A percentile compares a stretch with the other conserved stretches of the same genome.
Evolutionary conservation across 1,140 invertebrate species (phyloP).

Genomic region (Lepidurus packardi): DNA sequence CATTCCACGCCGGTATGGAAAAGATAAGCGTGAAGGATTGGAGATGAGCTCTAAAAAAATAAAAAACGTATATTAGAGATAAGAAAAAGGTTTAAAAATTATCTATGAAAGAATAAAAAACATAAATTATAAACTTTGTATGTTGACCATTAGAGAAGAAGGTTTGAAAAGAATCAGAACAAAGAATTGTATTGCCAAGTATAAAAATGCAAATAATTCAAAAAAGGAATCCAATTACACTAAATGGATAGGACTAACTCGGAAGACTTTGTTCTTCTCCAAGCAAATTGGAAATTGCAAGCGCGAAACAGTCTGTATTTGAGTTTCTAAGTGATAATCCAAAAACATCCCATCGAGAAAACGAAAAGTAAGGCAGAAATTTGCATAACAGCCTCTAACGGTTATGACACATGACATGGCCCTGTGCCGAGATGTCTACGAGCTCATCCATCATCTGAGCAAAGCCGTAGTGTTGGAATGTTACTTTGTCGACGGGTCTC

Average conservation of each 20-base stretch:
- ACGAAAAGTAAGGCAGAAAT: neutral
- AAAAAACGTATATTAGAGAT: neutral
- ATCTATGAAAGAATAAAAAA: too few relatives aligned
- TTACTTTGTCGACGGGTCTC: neutral
- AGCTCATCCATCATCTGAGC: neutral
- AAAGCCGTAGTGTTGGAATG: neutral
- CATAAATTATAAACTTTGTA: too few relatives aligned
- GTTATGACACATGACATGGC: conserved; percentile 6
- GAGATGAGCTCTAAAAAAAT: neutral
- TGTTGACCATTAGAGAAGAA: too few relatives aligned
- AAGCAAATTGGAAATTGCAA: too few relatives aligned
- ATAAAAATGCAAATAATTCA: too few relatives aligned
- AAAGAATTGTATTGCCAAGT: too few relatives aligned
- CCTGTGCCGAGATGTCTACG: neutral
- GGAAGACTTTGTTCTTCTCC: too few relatives aligned
- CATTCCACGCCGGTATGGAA: neutral
- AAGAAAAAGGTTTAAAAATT: neutral
- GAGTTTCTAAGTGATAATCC: too few relatives aligned
- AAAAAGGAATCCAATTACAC: too few relatives aligned
- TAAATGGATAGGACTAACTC: too few relatives aligned
- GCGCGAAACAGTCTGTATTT: too few relatives aligned
- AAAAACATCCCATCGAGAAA: neutral
- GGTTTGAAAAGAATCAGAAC: too few relatives aligned
- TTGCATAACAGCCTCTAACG: neutral
- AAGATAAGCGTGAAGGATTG: neutral